Evolutionary conservation across 2,113 vertebrate species (phyloP).

Genomic region (Myxocyprinus asiaticus): DNA sequence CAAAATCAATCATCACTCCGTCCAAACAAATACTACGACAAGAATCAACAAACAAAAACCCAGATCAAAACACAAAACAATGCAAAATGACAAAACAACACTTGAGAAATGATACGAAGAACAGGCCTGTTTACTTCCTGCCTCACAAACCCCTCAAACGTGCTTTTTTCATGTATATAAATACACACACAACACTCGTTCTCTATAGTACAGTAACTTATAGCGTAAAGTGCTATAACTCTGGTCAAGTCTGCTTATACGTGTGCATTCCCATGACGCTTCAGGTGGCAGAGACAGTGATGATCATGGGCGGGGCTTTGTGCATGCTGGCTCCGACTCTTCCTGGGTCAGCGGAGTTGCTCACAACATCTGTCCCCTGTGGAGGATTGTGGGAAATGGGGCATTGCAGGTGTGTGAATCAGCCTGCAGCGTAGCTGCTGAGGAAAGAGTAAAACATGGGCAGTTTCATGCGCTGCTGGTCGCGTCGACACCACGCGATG

Average conservation of each 20-base stretch:
- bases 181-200: conserved; percentile 43
- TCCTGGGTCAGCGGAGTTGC: conserved; percentile 27
- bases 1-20: conserved; percentile 9
- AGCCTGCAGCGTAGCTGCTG: conserved; percentile 94
- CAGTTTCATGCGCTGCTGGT: conserved; percentile 95
- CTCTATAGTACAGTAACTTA: conserved; percentile 19
- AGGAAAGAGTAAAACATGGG: conserved; percentile 99
- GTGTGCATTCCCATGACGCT: conserved; percentile 40
- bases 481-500: conserved; percentile 95
- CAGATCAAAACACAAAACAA: conserved; percentile 24
- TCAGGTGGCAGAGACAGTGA: conserved; percentile 33
- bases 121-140: background rate
- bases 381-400: background rate
- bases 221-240: conserved; percentile 36
- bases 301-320: conserved; percentile 44
- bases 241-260: no score
- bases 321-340: conserved; percentile 62
- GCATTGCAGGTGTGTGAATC: conserved; percentile 50
- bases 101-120: background rate
- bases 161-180: conserved; percentile 63
- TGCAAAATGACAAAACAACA: background rate
- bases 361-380: conserved; percentile 40
- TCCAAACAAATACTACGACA: conserved; percentile 3
- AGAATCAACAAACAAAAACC: background rate
- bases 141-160: no score